phyloP scores from a whole-genome alignment of 2,888 invertebrate species.

The Lottia scabra region DNA sequence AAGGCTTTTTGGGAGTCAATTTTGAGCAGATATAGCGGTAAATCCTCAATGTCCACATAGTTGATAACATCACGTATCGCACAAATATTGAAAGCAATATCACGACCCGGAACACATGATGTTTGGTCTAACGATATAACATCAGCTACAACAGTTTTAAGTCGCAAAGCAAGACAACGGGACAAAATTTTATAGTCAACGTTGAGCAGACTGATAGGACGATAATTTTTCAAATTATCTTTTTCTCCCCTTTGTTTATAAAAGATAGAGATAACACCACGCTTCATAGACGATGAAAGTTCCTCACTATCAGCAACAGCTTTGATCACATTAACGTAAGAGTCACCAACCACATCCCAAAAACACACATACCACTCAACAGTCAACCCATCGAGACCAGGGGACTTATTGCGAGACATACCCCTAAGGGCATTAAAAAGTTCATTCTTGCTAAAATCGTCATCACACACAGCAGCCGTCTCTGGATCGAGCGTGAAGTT shows the following conservation, averaged over 20 bases:
- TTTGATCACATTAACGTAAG: constrained; percentile 18
- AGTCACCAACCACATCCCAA: constrained; percentile 24
- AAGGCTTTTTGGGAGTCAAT: constrained; percentile 46
- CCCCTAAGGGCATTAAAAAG: constrained; percentile 14
- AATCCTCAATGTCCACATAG: constrained; percentile 35
- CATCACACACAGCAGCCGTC: neutral
- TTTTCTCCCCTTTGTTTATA: constrained; percentile 33
- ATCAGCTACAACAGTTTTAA: constrained; percentile 25
- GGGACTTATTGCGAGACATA: constrained; percentile 30
- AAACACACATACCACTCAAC: constrained; percentile 34
- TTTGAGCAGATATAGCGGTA: constrained; percentile 30
- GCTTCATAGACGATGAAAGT: constrained; percentile 20
- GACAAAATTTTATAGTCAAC: constrained; percentile 41
- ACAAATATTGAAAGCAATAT: constrained; percentile 40
- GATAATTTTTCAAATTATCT: constrained; percentile 32
- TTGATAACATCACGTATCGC: constrained; percentile 32
- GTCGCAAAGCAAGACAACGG: constrained; percentile 31
- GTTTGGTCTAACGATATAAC: constrained; percentile 38
- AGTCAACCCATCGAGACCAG: constrained; percentile 35
- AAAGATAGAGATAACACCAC: constrained; percentile 26
- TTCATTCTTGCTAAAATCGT: constrained; percentile 9
- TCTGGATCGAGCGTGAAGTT: neutral
- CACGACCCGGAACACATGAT: constrained; percentile 33
- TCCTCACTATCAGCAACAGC: constrained; percentile 18
- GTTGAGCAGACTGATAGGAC: constrained; percentile 41